A percentile compares a stretch with the other conserved stretches of the same genome.
These are phyloP conservation scores for Disparrhopalites patrizii DNA, from an alignment of 2,888 invertebrate genomes.

Conservation along the genomic window DNA sequence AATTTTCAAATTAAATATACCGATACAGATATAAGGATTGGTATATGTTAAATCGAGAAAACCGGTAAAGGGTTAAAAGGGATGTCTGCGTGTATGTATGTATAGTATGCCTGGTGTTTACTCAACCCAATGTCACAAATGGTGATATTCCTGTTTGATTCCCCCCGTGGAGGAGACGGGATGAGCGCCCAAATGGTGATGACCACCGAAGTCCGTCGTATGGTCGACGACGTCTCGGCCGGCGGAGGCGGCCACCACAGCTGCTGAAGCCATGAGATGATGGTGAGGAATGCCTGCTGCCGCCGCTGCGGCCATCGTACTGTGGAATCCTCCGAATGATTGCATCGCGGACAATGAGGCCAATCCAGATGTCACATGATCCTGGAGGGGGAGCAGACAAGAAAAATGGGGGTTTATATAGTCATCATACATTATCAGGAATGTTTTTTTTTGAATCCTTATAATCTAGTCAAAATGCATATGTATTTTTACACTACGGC, in stretches of 20 bases:
- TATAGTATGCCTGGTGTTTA: constrained; percentile 19
- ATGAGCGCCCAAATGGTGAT: constrained; percentile 42
- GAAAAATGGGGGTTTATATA: constrained; percentile 11
- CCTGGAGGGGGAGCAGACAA: constrained; percentile 34
- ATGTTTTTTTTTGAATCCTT: no score
- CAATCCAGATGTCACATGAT: constrained; percentile 46
- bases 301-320: constrained; percentile 44
- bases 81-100: no score
- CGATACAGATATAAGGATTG: no score
- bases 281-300: constrained; percentile 47
- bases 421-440: constrained; percentile 20
- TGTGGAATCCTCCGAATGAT: constrained; percentile 48
- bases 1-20: no score
- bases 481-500: no score
- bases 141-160: constrained; percentile 47
- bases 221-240: constrained; percentile 43
- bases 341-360: constrained; percentile 48
- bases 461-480: no score
- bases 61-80: no score
- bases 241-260: constrained; percentile 42
- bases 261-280: constrained; percentile 47
- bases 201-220: constrained; percentile 46
- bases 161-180: constrained; percentile 42
- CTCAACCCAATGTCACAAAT: constrained; percentile 47
- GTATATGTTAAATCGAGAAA: no score